Conservation (phyloP, 2,797 vertebrate species). For the Malacoctenus gilli region DNA sequence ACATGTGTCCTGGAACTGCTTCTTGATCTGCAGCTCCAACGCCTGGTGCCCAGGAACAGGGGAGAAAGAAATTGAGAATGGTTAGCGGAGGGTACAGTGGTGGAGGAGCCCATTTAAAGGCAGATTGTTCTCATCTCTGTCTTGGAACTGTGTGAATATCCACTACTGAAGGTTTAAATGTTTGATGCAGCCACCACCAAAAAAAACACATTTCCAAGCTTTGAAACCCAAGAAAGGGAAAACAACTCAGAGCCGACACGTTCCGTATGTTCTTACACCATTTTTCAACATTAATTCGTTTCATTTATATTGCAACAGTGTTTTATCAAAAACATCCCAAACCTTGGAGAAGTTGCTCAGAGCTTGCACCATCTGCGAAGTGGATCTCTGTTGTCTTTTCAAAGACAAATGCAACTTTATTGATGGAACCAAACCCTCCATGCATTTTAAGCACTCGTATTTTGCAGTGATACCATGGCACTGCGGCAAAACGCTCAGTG, state of each 20-base stretch:
- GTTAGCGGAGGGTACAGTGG: too few species aligned
- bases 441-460: slow-evolving; percentile 5
- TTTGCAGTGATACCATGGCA: too few species aligned
- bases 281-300: slow-evolving; percentile 52
- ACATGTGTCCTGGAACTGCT: slow-evolving; percentile 99
- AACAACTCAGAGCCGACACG: slow-evolving; percentile 30
- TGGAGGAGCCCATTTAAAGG: too few species aligned
- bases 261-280: slow-evolving; percentile 26
- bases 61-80: background rate
- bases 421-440: background rate
- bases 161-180: slow-evolving; percentile 27
- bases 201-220: background rate
- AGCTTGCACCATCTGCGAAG: slow-evolving; percentile 54
- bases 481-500: background rate
- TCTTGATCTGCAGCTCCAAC: slow-evolving; percentile 99
- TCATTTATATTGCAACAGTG: slow-evolving; percentile 66
- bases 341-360: slow-evolving; percentile 46
- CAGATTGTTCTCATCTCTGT: too few species aligned
- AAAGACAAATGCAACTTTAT: slow-evolving; percentile 9
- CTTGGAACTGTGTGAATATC: background rate
- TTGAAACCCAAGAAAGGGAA: slow-evolving; percentile 19
- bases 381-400: slow-evolving; percentile 22
- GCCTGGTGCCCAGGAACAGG: slow-evolving; percentile 78
- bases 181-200: background rate
- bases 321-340: slow-evolving; percentile 41